Evolutionary conservation across 2,113 vertebrate genomes (phyloP).

Genomic region (Agelaius phoeniceus): DNA sequence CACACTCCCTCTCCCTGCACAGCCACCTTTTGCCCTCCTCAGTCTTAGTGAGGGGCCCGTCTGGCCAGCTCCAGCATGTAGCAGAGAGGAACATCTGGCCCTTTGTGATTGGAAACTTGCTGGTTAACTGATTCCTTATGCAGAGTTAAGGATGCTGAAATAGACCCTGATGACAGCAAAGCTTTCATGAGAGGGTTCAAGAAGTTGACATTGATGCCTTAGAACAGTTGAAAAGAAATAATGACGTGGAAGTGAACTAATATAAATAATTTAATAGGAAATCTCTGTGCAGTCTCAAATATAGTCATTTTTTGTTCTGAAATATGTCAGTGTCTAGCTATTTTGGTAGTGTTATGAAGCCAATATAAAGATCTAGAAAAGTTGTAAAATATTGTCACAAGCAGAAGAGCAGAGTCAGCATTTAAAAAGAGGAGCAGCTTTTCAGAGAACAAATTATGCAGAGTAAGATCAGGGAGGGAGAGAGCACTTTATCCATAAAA

Average conservation of each 20-base stretch:
- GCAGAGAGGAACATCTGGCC: conserved; percentile 63
- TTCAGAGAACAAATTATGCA: background rate
- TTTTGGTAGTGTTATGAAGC: conserved; percentile 17
- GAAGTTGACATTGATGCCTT: conserved; percentile 57
- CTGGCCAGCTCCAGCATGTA: conserved; percentile 32
- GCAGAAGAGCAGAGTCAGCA: background rate
- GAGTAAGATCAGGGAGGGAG: background rate
- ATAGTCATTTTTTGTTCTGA: conserved; percentile 56
- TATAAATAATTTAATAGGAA: conserved; percentile 70
- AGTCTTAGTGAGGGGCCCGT: conserved; percentile 46
- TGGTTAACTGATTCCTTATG: conserved; percentile 55
- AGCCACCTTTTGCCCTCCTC: conserved; percentile 49
- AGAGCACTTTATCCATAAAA: background rate
- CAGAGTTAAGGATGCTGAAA: conserved; percentile 62
- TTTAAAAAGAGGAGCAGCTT: conserved; percentile 26
- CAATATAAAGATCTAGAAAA: conserved; percentile 21
- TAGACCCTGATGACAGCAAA: conserved; percentile 55
- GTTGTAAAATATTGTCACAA: conserved; percentile 41
- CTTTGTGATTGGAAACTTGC: conserved; percentile 66
- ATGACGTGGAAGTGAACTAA: conserved; percentile 55
- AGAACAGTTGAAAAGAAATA: conserved; percentile 54
- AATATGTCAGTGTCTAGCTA: conserved; percentile 37
- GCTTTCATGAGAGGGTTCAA: conserved; percentile 49
- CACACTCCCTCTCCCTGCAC: background rate
- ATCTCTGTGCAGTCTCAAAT: conserved; percentile 32